Evolutionary conservation across 2,888 invertebrate genomes (phyloP), one percentile per base, ranked within the genome.

Genomic region (Drosophila merina): DNA sequence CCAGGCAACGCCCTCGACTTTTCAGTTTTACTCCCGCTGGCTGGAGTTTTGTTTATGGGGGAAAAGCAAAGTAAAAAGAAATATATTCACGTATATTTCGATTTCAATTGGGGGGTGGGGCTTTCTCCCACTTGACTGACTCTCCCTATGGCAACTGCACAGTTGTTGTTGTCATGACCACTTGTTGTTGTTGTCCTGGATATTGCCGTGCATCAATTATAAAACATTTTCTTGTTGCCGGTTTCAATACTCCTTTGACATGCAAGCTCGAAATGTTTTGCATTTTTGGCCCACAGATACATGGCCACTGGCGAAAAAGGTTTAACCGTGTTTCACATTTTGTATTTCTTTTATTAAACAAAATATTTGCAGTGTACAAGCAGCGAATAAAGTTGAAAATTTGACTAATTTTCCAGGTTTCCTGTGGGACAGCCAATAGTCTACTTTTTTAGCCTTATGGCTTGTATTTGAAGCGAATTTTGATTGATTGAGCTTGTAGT

Each of bases 1-100:
- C 81, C 73, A 78, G 72, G 81, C 85, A 82, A 82, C 81, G 66
- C 81, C 81, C 81, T 81, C 51, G 50, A 76, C 42, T 56, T 59
- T 42, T 49, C 47, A 54, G 56, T 57, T 52, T 45, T 45, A 62
- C 47, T 77, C 62, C 73, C 57, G 59, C 59, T 52, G 71, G 71
- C 52, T 71, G 73, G 59, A 78, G 72, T 81, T 82, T 42, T 82
- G 85, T 82, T 86, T 74, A 67, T 49, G 36, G 49, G 30, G 54
- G 31, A 58, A 63, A 74, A 80, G 69, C 66, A 33, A 44, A 10
- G 14, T 14, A 40, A 12, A 40, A 12, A 36, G 45, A 45, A 44
- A 36, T 59, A 30, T 57, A 36, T 36, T 26, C 31, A 10, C 10
- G 31, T n/a, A 36, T 30, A 47, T 57, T 12, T 47, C 20, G 5